Conservation (phyloP, 2,113 vertebrate genomes). For the Colinus virginianus region DNA sequence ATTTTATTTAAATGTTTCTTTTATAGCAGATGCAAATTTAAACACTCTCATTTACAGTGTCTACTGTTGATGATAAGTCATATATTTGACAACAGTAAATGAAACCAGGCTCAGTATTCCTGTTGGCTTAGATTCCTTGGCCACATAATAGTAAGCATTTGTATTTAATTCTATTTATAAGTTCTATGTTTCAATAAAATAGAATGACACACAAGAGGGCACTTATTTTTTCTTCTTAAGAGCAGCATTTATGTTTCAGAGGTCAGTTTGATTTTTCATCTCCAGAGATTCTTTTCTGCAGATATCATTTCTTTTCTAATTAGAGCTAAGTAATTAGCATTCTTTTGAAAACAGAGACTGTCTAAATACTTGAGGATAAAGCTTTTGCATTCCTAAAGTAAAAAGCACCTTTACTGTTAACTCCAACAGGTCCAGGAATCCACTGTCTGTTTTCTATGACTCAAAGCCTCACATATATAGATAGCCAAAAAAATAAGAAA, state of each 20-base stretch:
- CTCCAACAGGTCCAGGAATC: not conserved
- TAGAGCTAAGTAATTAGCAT: constrained; percentile 3
- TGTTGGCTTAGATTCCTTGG: not conserved
- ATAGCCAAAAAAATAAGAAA: not conserved
- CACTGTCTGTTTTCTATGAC: not conserved
- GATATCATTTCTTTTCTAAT: constrained; percentile 2
- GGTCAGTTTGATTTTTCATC: not conserved
- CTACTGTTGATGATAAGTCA: not conserved
- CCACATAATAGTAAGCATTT: not conserved
- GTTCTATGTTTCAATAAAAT: not conserved
- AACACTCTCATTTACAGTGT: not conserved
- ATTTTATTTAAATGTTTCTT: not conserved
- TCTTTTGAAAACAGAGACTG: constrained; percentile 10
- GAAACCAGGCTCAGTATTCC: not conserved
- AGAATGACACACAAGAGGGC: not conserved
- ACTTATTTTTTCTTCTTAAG: not conserved
- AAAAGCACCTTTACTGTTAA: not conserved
- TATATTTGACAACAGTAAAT: not conserved
- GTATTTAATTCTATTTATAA: not conserved
- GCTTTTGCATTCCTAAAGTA: not conserved
- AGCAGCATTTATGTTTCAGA: not conserved
- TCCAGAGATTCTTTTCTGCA: not conserved
- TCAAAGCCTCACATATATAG: not conserved
- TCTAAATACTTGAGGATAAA: not conserved
- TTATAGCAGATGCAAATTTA: not conserved